Conservation (phyloP, 2,797 vertebrate genomes). For the Lepus townsendii region DNA sequence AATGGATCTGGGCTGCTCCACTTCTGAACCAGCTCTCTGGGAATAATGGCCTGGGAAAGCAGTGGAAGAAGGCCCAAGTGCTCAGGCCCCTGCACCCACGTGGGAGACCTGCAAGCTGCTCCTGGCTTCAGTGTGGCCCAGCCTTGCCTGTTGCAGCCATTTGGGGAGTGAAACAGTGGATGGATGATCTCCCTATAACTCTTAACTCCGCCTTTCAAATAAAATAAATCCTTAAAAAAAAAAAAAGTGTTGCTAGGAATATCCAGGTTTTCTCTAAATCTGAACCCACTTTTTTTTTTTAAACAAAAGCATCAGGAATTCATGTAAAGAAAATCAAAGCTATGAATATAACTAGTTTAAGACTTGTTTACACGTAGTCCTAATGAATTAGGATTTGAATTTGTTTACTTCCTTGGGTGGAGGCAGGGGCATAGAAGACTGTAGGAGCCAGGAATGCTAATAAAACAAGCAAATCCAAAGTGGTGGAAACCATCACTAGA, state of each 20-base stretch:
- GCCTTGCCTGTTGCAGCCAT: too few relatives aligned
- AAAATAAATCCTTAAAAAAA: too few relatives aligned
- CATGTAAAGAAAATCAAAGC: constrained; percentile 14
- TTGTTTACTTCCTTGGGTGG: not conserved
- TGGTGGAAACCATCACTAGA: not conserved
- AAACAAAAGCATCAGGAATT: constrained; percentile 3
- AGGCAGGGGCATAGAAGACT: not conserved
- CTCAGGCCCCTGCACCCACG: too few relatives aligned
- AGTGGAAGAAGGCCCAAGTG: too few relatives aligned
- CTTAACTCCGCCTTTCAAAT: too few relatives aligned
- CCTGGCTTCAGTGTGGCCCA: too few relatives aligned
- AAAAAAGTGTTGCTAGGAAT: not conserved
- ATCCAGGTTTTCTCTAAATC: constrained; percentile 4
- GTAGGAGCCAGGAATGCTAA: not conserved
- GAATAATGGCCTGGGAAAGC: too few relatives aligned
- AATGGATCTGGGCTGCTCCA: too few relatives aligned
- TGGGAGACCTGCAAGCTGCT: too few relatives aligned
- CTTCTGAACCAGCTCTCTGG: too few relatives aligned
- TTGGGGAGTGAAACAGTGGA: too few relatives aligned
- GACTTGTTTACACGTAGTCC: not conserved
- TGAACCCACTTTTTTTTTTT: constrained; percentile 39
- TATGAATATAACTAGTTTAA: not conserved
- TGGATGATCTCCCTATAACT: too few relatives aligned
- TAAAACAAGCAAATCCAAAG: not conserved
- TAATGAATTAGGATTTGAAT: constrained; percentile 16